Conservation (phyloP, 2,797 vertebrate genomes). For the Sebastes minor region DNA sequence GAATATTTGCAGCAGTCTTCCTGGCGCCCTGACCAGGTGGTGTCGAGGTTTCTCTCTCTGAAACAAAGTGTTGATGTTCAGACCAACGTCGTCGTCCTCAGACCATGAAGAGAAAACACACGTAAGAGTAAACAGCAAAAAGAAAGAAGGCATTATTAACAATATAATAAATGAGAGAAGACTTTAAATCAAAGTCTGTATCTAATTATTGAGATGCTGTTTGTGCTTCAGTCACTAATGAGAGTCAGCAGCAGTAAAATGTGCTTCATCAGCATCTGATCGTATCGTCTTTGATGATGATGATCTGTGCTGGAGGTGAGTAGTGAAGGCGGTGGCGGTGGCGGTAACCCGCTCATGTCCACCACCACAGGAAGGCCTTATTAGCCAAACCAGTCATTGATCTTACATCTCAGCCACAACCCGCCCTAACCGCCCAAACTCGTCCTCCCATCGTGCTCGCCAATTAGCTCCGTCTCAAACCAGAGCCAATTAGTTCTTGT, state of each 20-base stretch:
- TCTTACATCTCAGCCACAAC: conserved; percentile 37
- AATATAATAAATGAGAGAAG: neutral
- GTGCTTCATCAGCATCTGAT: conserved; percentile 7
- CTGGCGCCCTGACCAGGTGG: too few relatives aligned
- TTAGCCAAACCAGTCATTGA: conserved; percentile 36
- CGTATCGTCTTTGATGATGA: conserved; percentile 15
- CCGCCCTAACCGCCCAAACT: conserved; percentile 7
- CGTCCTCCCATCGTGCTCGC: conserved; percentile 23
- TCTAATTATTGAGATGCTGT: neutral
- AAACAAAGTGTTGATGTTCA: too few relatives aligned
- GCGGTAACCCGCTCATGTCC: neutral
- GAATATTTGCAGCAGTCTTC: too few relatives aligned
- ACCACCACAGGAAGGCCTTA: conserved; percentile 22
- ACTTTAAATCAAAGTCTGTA: neutral
- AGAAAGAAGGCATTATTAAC: neutral
- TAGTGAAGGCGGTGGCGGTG: neutral
- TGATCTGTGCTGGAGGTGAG: neutral
- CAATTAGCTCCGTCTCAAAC: conserved; percentile 59
- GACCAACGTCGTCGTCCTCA: neutral
- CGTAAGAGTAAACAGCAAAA: neutral
- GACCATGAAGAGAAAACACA: neutral
- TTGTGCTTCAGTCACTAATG: conserved; percentile 16
- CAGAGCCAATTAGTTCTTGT: conserved; percentile 59
- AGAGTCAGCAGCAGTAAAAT: neutral
- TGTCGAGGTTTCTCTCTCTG: too few relatives aligned